phyloP scores from a whole-genome alignment of 2,888 invertebrate species.

The Buathra laborator region DNA sequence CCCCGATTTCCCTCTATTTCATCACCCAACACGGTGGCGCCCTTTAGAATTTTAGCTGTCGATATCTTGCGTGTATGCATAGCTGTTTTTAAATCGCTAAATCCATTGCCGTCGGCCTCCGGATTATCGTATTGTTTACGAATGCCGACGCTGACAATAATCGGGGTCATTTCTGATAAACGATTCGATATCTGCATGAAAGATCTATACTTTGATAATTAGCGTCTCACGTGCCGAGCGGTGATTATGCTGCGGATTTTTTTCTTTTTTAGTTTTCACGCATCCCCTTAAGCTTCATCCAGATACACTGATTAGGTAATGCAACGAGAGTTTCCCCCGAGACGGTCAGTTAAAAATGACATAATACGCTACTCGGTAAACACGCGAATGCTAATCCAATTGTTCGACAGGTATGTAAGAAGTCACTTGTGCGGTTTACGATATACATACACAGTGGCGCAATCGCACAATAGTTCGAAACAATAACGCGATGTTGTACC shows the following conservation, averaged over 20 bases:
- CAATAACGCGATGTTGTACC: neutral
- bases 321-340: conserved; percentile 5
- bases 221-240: neutral
- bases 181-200: conserved; percentile 27
- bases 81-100: neutral
- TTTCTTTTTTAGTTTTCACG: too few species aligned
- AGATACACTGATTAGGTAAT: neutral
- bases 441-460: neutral
- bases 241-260: neutral
- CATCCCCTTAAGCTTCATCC: neutral
- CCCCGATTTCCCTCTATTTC: neutral
- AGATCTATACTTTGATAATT: conserved; percentile 4
- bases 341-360: neutral
- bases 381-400: conserved; percentile 21
- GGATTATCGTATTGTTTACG: conserved; percentile 20
- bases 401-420: neutral
- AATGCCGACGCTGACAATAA: neutral
- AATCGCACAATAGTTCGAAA: neutral
- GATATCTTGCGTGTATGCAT: neutral
- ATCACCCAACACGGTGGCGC: neutral
- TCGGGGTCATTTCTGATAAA: conserved; percentile 9
- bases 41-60: neutral
- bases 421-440: conserved; percentile 17
- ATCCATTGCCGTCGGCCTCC: too few species aligned
- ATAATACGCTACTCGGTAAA: conserved; percentile 1